A percentile compares a stretch with the other conserved stretches of the same genome.
Conservation (phyloP, 2,797 vertebrate genomes). For the Platyrinchus mystaceus region DNA sequence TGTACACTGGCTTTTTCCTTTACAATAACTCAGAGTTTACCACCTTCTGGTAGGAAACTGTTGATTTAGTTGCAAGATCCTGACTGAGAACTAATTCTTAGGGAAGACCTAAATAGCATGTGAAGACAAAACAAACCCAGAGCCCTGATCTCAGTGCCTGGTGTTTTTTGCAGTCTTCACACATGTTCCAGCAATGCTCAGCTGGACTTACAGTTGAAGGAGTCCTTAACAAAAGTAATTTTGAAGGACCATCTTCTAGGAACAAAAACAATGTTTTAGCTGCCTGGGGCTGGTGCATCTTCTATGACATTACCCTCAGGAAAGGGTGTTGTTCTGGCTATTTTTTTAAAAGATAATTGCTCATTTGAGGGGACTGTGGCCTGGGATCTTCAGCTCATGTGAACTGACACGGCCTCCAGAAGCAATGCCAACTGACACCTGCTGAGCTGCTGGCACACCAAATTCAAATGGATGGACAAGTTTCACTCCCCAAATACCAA, state of each 20-base stretch:
- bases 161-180: background rate
- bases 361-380: background rate
- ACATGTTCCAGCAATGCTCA: background rate
- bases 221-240: background rate
- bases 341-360: background rate
- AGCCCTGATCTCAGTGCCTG: background rate
- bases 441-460: background rate
- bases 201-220: background rate
- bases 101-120: background rate
- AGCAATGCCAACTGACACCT: conserved; percentile 11
- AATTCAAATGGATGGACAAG: background rate
- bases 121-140: background rate
- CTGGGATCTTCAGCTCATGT: background rate
- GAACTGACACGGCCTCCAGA: background rate
- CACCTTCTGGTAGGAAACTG: background rate
- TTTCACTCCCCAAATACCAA: conserved; percentile 18
- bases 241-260: background rate
- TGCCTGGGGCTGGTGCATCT: background rate
- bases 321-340: background rate
- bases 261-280: background rate
- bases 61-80: background rate
- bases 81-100: background rate
- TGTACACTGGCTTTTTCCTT: background rate
- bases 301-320: background rate
- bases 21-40: background rate